These are phyloP conservation scores for Euwallacea similis DNA, from an alignment of 1,140 invertebrate genomes.

Conservation along the genomic window DNA sequence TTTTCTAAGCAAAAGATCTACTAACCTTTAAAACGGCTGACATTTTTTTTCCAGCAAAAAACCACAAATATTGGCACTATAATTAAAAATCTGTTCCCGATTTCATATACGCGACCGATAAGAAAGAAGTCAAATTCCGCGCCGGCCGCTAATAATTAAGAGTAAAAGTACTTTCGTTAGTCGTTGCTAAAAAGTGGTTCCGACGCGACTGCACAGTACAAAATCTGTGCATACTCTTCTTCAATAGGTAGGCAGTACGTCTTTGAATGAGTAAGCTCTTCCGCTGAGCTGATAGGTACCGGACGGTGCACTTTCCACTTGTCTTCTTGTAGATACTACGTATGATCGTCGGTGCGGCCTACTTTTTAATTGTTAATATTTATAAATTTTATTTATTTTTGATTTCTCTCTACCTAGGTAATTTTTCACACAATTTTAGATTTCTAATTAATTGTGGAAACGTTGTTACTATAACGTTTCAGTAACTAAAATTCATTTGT, in stretches of 20 bases:
- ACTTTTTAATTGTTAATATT: neutral
- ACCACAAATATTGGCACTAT: neutral
- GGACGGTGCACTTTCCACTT: neutral
- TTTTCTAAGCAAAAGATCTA: neutral
- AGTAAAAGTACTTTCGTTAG: neutral
- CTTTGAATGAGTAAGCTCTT: constrained; percentile 1
- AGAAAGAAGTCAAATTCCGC: neutral
- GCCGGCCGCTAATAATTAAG: neutral
- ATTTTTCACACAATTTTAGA: no score
- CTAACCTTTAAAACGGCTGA: neutral
- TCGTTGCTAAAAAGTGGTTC: neutral
- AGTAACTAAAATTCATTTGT: no score
- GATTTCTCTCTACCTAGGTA: no score
- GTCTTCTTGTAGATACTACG: neutral
- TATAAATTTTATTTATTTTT: no score
- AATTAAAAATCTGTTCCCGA: no score
- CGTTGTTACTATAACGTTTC: no score
- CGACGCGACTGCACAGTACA: neutral
- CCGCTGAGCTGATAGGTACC: neutral
- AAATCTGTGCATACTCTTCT: constrained; percentile 2
- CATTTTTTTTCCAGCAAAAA: neutral
- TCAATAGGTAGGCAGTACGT: neutral
- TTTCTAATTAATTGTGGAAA: no score
- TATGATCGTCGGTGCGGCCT: neutral
- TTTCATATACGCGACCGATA: neutral